These are phyloP conservation scores for Gastracanthus pulcherrimus DNA, from an alignment of 2,888 invertebrate species.

Conservation along the genomic window DNA sequence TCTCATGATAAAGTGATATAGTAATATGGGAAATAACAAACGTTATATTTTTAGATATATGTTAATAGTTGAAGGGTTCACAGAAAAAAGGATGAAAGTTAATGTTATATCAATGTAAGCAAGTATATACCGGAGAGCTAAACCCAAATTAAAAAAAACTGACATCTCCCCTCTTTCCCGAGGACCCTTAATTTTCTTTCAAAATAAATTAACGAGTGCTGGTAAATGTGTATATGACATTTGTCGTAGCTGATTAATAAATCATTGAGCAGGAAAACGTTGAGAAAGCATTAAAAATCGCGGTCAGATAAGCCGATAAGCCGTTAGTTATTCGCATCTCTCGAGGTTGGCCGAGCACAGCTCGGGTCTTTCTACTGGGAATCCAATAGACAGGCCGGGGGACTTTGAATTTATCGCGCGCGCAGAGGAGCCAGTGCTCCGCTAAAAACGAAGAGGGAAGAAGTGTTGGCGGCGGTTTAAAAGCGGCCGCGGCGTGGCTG, in stretches of 20 bases:
- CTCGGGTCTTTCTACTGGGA: constrained; percentile 26
- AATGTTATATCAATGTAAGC: not conserved
- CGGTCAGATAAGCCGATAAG: constrained; percentile 20
- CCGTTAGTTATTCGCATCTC: constrained; percentile 24
- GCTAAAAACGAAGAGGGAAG: constrained; percentile 52
- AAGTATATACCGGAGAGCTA: too few relatives aligned
- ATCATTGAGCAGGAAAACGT: constrained; percentile 63
- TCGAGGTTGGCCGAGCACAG: constrained; percentile 8
- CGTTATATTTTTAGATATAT: too few relatives aligned
- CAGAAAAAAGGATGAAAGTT: too few relatives aligned
- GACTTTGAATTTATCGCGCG: constrained; percentile 49
- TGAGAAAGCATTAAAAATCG: constrained; percentile 34
- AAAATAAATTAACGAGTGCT: not conserved
- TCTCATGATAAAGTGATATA: too few relatives aligned
- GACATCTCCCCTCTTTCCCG: not conserved
- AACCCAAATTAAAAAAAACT: too few relatives aligned
- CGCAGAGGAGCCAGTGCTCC: too few relatives aligned
- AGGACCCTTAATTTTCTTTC: too few relatives aligned
- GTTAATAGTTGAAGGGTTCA: too few relatives aligned
- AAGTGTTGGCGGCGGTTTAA: constrained; percentile 48
- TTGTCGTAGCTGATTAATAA: constrained; percentile 4
- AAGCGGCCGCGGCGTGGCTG: constrained; percentile 60
- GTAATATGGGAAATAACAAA: too few relatives aligned
- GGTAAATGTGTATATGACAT: not conserved
- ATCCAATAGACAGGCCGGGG: constrained; percentile 34